These are phyloP conservation scores for Spilogale gracilis DNA, from an alignment of 2,113 vertebrate genomes.

Conservation along the genomic window DNA sequence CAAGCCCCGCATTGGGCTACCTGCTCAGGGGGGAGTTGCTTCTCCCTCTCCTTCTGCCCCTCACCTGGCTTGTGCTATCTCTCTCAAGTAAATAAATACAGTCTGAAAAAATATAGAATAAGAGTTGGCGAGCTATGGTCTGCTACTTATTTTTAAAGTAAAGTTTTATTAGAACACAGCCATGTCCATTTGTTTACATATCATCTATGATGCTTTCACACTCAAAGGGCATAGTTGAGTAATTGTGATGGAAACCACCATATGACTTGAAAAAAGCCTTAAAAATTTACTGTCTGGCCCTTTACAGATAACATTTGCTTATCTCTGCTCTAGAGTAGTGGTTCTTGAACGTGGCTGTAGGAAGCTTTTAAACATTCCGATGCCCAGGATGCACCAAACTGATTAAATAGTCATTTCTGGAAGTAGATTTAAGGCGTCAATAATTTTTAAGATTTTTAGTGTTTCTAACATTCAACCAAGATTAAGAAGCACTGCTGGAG, in stretches of 20 bases:
- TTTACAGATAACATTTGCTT: conserved; percentile 4
- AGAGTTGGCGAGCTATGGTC: neutral
- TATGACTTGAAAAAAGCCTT: neutral
- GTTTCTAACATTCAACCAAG: neutral
- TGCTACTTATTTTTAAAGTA: conserved; percentile 31
- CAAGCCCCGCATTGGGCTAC: neutral
- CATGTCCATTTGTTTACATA: neutral
- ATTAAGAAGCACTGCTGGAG: neutral
- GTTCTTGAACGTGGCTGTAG: neutral
- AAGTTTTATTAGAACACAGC: conserved; percentile 18
- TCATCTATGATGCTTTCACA: neutral
- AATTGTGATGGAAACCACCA: neutral
- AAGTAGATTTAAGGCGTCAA: neutral
- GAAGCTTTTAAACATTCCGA: neutral
- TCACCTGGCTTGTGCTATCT: neutral
- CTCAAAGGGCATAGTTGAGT: neutral
- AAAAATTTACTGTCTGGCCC: neutral
- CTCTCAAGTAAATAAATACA: neutral
- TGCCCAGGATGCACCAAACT: neutral
- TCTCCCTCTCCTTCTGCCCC: neutral
- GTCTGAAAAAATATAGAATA: neutral
- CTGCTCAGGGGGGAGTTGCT: neutral
- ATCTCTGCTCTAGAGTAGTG: neutral
- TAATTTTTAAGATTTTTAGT: neutral
- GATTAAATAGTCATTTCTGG: conserved; percentile 2